These are phyloP conservation scores for Shargacucullia verbasci DNA, from an alignment of 2,888 invertebrate species.

Conservation along the genomic window DNA sequence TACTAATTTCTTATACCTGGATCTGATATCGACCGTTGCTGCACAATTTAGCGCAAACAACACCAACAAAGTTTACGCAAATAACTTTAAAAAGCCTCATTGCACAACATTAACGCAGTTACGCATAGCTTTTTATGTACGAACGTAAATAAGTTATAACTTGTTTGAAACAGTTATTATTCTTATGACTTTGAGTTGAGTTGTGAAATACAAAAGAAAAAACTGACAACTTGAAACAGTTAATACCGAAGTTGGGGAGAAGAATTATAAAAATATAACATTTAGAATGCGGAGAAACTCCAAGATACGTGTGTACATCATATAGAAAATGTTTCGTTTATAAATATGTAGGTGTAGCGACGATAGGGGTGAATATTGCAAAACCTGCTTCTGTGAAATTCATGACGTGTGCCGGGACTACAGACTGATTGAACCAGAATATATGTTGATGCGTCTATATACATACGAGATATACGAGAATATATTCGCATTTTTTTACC, in stretches of 20 bases:
- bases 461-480: conserved; percentile 22
- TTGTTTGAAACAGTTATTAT: conserved; percentile 40
- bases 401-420: conserved; percentile 76
- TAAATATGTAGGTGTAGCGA: conserved; percentile 47
- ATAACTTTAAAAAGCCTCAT: conserved; percentile 17
- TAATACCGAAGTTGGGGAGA: conserved; percentile 37
- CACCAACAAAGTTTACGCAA: neutral
- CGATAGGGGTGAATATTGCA: conserved; percentile 72
- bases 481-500: too few relatives aligned
- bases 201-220: conserved; percentile 39
- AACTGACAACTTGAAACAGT: conserved; percentile 33
- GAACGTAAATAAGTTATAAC: conserved; percentile 39
- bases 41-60: neutral
- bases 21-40: conserved; percentile 1
- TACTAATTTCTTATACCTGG: conserved; percentile 19
- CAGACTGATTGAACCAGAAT: conserved; percentile 80
- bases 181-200: conserved; percentile 33
- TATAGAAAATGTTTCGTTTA: conserved; percentile 28
- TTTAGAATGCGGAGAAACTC: conserved; percentile 13
- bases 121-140: conserved; percentile 28
- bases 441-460: conserved; percentile 63
- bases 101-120: conserved; percentile 19
- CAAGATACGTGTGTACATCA: conserved; percentile 20
- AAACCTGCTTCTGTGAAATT: conserved; percentile 76
- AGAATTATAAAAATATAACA: conserved; percentile 39